Base-by-base conservation (phyloP, 2,113 vertebrate genomes). In the Archilochus colubris region DNA sequence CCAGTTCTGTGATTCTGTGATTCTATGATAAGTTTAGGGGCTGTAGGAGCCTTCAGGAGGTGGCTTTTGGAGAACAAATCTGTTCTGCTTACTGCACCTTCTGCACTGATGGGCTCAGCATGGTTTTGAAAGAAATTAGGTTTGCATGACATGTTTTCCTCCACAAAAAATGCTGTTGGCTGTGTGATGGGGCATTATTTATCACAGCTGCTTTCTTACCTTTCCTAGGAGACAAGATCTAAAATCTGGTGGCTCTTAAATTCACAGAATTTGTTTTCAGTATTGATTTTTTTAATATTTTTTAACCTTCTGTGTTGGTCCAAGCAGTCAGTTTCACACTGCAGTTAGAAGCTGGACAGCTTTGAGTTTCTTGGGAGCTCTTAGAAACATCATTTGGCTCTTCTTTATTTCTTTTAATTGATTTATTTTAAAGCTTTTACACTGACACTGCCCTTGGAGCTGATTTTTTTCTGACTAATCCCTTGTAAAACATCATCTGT, bases 61-160 rank as follows among this genome's bases (percentile, higher is more conserved):
- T 21, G 78, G 40, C 38, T 82, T 63, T 25, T 14, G 40, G 55
- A 30, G 69, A 55, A 21, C 40, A 50, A 40, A 55, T 22, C 43
- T 2, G 0, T 68, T 38, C 0, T 1, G 2, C 14, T 62, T 36
- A 7, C 72, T 30, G 48, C 23, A 69, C 69, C 50, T 40, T 40
- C 28, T 30, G 28, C 33, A 14, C 10, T 6, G 2, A 6, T 7
- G 57, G 4, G 38, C 23, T 76, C 23, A 5, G 7, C 16, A 0
- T 30, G 23, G 2, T 48, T 51, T 51, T 10, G 44, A 46, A 54
- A 11, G 54, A 28, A 36, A 40, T 55, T 4, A 19, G 30, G 7
- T 43, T 50, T 22, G 20, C 57, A 15, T 19, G 66, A 19, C 21
- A 0, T 6, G 21, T 3, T 46, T 38, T 28, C 33, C 44, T 64